Evolutionary conservation across 1,140 invertebrate species (phyloP).

Genomic region (Drosophila gunungcola): DNA sequence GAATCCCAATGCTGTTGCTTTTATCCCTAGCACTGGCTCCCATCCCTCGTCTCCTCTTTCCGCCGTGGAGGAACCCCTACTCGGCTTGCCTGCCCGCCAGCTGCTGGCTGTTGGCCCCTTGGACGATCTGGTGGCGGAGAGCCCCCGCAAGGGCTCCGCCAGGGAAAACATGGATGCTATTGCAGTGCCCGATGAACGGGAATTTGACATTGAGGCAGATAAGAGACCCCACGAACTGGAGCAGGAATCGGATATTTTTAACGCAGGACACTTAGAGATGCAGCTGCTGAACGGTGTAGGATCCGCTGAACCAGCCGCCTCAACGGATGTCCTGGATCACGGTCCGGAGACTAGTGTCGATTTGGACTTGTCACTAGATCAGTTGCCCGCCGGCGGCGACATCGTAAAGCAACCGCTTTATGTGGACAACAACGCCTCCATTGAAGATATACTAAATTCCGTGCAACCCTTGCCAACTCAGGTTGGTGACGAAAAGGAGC

Average conservation of each 20-base stretch:
- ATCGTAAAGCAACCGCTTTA: conserved; percentile 74
- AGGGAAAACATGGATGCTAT: conserved; percentile 69
- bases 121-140: conserved; percentile 78
- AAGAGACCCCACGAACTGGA: conserved; percentile 75
- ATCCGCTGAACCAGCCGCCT: conserved; percentile 1
- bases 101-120: conserved; percentile 37
- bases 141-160: conserved; percentile 70
- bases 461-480: conserved; percentile 70
- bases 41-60: conserved; percentile 67
- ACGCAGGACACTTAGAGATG: conserved; percentile 26
- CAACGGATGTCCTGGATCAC: conserved; percentile 57
- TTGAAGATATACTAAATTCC: conserved; percentile 79
- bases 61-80: conserved; percentile 6
- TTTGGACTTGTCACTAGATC: conserved; percentile 45
- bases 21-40: conserved; percentile 74
- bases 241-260: conserved; percentile 58
- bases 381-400: conserved; percentile 30
- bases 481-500: conserved; percentile 55
- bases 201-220: conserved; percentile 71
- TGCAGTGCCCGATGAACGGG: conserved; percentile 65
- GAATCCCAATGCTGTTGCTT: conserved; percentile 76
- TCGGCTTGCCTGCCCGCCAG: conserved; percentile 44
- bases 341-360: conserved; percentile 78
- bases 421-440: conserved; percentile 51
- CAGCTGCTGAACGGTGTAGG: conserved; percentile 34